Conservation (phyloP, 2,797 vertebrate species). For the Xenops minutus region DNA sequence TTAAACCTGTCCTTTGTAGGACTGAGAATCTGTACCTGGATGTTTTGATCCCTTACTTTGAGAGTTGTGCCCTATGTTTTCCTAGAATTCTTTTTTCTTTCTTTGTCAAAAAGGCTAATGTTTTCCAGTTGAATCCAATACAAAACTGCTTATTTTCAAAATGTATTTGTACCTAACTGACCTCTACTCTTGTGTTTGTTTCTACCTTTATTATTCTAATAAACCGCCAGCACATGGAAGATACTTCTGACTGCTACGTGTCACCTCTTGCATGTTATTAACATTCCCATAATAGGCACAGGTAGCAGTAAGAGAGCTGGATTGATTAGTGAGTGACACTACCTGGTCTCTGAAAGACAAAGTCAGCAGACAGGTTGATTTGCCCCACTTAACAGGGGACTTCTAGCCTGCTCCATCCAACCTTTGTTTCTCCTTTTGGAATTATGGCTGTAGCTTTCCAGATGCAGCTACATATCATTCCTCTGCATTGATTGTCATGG, state of each 20-base stretch:
- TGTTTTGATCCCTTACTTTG: background rate
- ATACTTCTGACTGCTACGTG: background rate
- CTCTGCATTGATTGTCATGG: fast-evolving
- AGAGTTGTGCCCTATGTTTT: background rate
- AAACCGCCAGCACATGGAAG: background rate
- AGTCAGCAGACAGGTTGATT: background rate
- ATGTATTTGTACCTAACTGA: background rate
- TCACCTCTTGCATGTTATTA: background rate
- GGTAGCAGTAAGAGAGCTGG: background rate
- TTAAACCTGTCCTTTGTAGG: background rate
- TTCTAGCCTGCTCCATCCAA: background rate
- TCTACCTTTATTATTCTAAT: background rate
- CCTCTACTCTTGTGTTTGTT: background rate
- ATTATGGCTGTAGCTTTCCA: background rate
- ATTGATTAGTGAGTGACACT: background rate
- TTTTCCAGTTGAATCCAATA: background rate
- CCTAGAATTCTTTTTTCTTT: background rate
- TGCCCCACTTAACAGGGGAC: background rate
- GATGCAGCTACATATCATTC: background rate
- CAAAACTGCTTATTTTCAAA: background rate
- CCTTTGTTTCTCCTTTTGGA: background rate
- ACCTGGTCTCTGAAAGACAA: background rate
- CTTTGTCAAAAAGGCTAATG: background rate
- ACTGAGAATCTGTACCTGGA: background rate
- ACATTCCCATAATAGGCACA: fast-evolving